Evolutionary conservation across 2,797 vertebrate species (phyloP).

Genomic region (Gouania willdenowi): DNA sequence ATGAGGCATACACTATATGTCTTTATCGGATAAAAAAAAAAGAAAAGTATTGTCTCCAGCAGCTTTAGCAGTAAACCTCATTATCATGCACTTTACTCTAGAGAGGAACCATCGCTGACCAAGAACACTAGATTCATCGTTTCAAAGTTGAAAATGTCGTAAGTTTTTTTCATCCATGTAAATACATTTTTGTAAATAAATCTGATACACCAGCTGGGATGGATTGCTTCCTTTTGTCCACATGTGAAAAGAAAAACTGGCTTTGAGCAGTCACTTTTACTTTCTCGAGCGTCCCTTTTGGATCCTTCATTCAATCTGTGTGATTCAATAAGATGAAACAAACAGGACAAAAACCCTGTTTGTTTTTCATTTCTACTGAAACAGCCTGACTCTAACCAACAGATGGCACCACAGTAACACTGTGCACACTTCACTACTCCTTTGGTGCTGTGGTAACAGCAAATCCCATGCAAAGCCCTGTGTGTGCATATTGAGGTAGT

Average conservation of each 20-base stretch:
- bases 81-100: slow-evolving; percentile 35
- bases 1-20: no score
- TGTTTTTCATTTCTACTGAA: not conserved
- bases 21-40: no score
- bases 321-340: slow-evolving; percentile 27
- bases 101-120: slow-evolving; percentile 2
- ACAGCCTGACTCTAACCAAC: slow-evolving; percentile 26
- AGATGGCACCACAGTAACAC: slow-evolving; percentile 52
- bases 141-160: not conserved
- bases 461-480: not conserved
- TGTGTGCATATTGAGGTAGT: slow-evolving; percentile 40
- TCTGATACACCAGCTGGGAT: slow-evolving; percentile 4
- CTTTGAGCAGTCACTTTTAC: no score
- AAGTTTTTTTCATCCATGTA: slow-evolving; percentile 5
- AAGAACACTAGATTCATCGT: slow-evolving; percentile 4
- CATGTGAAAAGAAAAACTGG: not conserved
- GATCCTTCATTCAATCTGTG: slow-evolving; percentile 19
- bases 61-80: slow-evolving; percentile 10
- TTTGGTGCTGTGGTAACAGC: not conserved
- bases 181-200: slow-evolving; percentile 56
- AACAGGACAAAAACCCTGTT: slow-evolving; percentile 47
- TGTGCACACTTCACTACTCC: not conserved
- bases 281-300: slow-evolving; percentile 22
- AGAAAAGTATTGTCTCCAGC: no score
- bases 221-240: not conserved